Evolutionary conservation across 2,797 vertebrate genomes (phyloP).

Genomic region (Scyliorhinus canicula): DNA sequence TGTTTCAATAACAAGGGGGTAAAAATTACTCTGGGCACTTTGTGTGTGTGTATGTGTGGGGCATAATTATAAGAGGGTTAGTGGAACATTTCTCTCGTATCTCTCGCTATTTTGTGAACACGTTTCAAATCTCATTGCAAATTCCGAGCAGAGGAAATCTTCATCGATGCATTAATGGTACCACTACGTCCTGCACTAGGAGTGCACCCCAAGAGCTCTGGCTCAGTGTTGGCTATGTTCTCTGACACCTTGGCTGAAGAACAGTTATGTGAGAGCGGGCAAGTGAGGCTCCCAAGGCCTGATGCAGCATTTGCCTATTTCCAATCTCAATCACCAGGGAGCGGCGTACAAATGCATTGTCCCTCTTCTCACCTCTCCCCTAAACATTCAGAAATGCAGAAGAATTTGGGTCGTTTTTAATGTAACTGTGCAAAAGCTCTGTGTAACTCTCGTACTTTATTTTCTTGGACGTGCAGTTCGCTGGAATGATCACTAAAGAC

Average conservation of each 20-base stretch:
- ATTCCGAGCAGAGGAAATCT: background rate
- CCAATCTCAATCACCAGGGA: background rate
- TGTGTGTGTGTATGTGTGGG: too few species aligned
- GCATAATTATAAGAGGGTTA: background rate
- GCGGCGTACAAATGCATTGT: background rate
- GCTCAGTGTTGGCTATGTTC: background rate
- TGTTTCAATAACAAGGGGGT: background rate
- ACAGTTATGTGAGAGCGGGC: background rate
- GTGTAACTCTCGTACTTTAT: background rate
- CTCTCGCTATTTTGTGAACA: conserved; percentile 21
- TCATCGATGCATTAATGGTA: background rate
- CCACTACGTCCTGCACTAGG: background rate
- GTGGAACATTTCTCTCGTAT: background rate
- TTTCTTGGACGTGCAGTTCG: background rate
- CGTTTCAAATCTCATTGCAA: background rate
- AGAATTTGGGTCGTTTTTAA: background rate
- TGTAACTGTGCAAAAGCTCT: background rate
- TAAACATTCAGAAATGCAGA: background rate
- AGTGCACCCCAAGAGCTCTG: background rate
- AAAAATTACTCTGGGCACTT: background rate
- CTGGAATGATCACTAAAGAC: background rate
- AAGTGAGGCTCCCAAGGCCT: background rate
- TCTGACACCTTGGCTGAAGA: background rate
- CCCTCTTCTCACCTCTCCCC: too few species aligned
- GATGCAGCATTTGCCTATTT: background rate